Conservation (phyloP, 1,140 invertebrate genomes). For the Daktulosphaira vitifoliae region DNA sequence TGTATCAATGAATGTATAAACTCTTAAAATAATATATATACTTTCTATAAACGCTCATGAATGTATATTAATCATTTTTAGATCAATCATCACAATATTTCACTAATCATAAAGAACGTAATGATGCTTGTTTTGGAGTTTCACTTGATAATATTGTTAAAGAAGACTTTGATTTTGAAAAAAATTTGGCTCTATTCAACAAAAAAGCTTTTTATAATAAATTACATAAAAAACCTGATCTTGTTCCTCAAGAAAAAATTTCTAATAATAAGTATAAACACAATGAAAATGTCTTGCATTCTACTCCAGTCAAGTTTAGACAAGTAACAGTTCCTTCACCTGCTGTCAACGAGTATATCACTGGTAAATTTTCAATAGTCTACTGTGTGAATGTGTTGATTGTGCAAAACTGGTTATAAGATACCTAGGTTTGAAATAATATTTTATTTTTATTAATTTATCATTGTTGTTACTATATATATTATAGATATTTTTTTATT, state of each 20-base stretch:
- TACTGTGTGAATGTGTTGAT: no score
- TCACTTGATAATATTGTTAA: constrained; percentile 52
- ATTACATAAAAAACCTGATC: constrained; percentile 48
- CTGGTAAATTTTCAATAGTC: constrained; percentile 46
- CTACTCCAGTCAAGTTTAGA: constrained; percentile 54
- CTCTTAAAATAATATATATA: no score
- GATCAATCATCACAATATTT: constrained; percentile 45
- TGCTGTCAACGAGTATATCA: constrained; percentile 61
- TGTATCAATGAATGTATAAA: no score
- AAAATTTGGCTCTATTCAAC: constrained; percentile 82
- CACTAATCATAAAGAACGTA: constrained; percentile 44
- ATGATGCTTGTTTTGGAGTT: constrained; percentile 55
- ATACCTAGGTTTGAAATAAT: no score
- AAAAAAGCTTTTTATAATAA: constrained; percentile 50
- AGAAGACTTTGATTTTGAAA: constrained; percentile 88
- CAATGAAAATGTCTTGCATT: constrained; percentile 74
- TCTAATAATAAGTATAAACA: constrained; percentile 53
- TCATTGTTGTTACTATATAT: no score
- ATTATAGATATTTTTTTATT: no score
- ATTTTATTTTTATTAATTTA: no score
- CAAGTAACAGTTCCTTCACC: constrained; percentile 62
- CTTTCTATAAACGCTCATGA: no score
- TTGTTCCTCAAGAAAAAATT: constrained; percentile 49
- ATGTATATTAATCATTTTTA: no score
- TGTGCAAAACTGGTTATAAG: no score